Percentiles rank a stretch among this genome's conserved stretches.
Conservation (phyloP, 2,113 vertebrate species). For the Regulus satrapa region DNA sequence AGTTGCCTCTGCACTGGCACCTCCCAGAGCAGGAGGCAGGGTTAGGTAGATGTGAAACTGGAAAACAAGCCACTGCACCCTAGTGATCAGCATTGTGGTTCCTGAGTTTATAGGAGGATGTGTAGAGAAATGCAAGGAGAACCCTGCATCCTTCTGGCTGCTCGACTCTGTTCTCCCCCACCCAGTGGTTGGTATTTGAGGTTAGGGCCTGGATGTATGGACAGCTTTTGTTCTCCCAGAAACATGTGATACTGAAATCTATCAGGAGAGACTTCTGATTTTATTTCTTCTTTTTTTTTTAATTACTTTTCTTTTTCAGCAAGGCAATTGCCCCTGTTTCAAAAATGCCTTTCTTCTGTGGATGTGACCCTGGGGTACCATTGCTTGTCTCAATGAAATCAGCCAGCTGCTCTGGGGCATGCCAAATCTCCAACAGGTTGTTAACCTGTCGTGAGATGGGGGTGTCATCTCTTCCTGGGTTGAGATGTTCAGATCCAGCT, state of each 20-base stretch:
- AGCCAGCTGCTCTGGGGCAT: neutral
- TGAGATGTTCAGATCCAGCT: neutral
- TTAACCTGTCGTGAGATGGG: neutral
- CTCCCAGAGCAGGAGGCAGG: neutral
- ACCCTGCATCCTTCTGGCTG: neutral
- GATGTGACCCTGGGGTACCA: rapidly evolving
- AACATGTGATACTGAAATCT: neutral
- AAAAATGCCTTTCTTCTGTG: neutral
- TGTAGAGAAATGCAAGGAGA: neutral
- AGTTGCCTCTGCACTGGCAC: rapidly evolving
- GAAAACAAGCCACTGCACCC: neutral
- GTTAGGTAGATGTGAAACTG: neutral
- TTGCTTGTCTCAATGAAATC: neutral
- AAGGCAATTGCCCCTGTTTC: neutral
- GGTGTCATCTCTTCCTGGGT: neutral
- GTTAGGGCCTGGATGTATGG: neutral
- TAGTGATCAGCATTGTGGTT: rapidly evolving
- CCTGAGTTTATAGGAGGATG: neutral
- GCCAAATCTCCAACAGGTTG: neutral
- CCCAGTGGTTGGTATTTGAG: neutral
- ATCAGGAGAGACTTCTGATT: neutral
- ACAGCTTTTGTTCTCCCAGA: neutral
- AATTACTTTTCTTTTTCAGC: neutral
- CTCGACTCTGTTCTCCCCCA: neutral
- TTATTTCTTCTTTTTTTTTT: neutral